Percentiles rank a stretch among this genome's conserved stretches.
Evolutionary conservation across 2,888 invertebrate species (phyloP).

Genomic region (Odiellus spinosus): DNA sequence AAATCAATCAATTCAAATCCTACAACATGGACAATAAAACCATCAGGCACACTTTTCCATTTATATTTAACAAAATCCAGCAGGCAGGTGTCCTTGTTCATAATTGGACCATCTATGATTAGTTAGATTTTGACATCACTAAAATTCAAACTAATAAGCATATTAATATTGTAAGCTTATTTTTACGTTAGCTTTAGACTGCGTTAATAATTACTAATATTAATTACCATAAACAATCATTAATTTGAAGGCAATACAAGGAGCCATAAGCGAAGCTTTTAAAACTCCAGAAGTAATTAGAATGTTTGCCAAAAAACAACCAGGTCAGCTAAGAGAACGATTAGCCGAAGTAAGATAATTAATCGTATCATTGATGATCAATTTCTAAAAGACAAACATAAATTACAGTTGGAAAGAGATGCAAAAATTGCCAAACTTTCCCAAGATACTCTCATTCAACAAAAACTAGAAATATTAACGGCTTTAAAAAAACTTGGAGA

Average conservation of each 20-base stretch:
- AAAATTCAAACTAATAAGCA: too few species aligned
- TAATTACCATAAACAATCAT: slow-evolving; percentile 2
- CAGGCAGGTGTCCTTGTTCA: too few species aligned
- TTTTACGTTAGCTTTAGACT: too few species aligned
- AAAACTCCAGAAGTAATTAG: slow-evolving; percentile 55
- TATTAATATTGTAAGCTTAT: too few species aligned
- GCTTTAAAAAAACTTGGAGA: slow-evolving; percentile 36
- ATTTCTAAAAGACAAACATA: background rate
- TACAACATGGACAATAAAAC: too few species aligned
- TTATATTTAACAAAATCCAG: too few species aligned
- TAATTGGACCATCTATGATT: too few species aligned
- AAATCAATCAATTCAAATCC: too few species aligned
- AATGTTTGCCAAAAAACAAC: slow-evolving; percentile 53
- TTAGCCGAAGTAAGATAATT: slow-evolving; percentile 35
- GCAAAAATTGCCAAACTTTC: slow-evolving; percentile 43
- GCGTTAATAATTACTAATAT: slow-evolving; percentile 1
- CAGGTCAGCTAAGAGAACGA: slow-evolving; percentile 44
- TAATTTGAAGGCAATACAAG: slow-evolving; percentile 44
- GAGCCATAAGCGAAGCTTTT: slow-evolving; percentile 55
- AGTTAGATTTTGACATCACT: too few species aligned
- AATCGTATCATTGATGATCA: background rate
- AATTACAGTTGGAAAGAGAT: slow-evolving; percentile 36
- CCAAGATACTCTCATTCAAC: slow-evolving; percentile 35
- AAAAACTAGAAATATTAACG: slow-evolving; percentile 37
- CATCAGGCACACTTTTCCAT: too few species aligned